Base-by-base conservation (phyloP, 1,140 invertebrate species). In the Hetaerina americana region DNA sequence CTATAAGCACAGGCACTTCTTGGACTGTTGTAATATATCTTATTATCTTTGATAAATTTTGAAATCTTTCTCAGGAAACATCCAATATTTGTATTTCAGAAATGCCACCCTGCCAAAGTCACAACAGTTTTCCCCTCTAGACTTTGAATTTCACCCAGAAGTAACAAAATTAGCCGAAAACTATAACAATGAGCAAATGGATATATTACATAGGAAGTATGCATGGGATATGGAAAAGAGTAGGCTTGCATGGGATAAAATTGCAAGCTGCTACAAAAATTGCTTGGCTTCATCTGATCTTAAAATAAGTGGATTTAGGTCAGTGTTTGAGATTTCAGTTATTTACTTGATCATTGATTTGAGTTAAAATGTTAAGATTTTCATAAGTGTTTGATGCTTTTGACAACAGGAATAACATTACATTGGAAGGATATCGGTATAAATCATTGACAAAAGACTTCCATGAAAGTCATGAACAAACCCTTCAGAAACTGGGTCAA, bases 171-270 rank as follows among this genome's bases (percentile, higher is more conserved):
- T 88, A 72, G 82, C 90, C 31, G 81, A 88, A 26, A 76, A 82
- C 18, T 83, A 86, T 28, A 75, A 91, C 3, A 79, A 86, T 6
- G 80, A 82, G 0, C 83, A 89, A 73, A 84, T 88, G 74, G 81
- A 85, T 15, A 77, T 88, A 27, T 85, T 90, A 5, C 80, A 81
- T 0, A 80, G 82, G 66, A 86, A 88, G 77, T 71, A 84, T 40
- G 87, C 86, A 0, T 91, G 86, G 79, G 84, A 89, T 72, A 78
- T 87, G 2, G 88, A 90, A 76, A 90, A 89, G 75, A 89, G 88
- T 25, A 83, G 87, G 73, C 77, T 94, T 6, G 84, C 82, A 12
- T 81, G 91, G 24, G 78, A 87, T 26, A 95, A 95, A 80, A 81
- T 95, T 57, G 82, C 87, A 74, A 80, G 86, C 22, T 85, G 88